Percentiles rank a stretch among this genome's conserved stretches.
Conservation (phyloP, 2,797 vertebrate genomes). For the Xyrichtys novacula region DNA sequence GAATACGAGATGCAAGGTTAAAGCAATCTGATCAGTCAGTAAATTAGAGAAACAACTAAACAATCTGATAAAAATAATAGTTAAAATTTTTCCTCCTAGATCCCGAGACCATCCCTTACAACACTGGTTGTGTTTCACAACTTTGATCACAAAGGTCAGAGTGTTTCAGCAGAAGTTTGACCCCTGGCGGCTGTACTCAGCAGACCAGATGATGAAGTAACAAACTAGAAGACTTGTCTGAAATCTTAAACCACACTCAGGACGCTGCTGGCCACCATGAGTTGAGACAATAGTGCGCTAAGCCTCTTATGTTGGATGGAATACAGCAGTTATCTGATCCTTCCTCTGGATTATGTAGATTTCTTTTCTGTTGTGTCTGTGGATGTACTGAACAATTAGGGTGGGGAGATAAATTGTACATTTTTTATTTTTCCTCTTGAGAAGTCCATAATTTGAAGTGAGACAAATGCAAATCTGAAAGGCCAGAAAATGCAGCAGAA, state of each 20-base stretch:
- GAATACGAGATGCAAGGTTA: too few relatives aligned
- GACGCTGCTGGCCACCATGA: not conserved
- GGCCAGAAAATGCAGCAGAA: not conserved
- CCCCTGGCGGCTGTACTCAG: constrained; percentile 27
- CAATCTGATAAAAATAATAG: too few relatives aligned
- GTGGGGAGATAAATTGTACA: not conserved
- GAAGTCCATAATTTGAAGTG: constrained; percentile 8
- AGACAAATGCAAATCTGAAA: constrained; percentile 1
- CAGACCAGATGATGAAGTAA: constrained; percentile 15
- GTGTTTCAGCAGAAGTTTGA: constrained; percentile 1
- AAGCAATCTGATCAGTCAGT: too few relatives aligned
- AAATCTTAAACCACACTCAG: not conserved
- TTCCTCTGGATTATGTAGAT: constrained; percentile 18
- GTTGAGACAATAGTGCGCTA: not conserved
- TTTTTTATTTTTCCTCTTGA: not conserved
- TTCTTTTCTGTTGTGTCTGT: constrained; percentile 1
- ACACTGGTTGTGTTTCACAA: constrained; percentile 1
- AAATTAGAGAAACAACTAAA: too few relatives aligned
- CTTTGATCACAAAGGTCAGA: not conserved
- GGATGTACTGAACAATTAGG: not conserved
- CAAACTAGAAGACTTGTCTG: not conserved
- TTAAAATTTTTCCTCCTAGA: too few relatives aligned
- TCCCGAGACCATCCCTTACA: constrained; percentile 1
- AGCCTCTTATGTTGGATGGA: constrained; percentile 1
- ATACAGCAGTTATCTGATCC: constrained; percentile 11